A percentile compares a stretch with the other conserved stretches of the same genome.
Conservation (phyloP, 2,888 invertebrate genomes). For the Exocentrus adspersus region DNA sequence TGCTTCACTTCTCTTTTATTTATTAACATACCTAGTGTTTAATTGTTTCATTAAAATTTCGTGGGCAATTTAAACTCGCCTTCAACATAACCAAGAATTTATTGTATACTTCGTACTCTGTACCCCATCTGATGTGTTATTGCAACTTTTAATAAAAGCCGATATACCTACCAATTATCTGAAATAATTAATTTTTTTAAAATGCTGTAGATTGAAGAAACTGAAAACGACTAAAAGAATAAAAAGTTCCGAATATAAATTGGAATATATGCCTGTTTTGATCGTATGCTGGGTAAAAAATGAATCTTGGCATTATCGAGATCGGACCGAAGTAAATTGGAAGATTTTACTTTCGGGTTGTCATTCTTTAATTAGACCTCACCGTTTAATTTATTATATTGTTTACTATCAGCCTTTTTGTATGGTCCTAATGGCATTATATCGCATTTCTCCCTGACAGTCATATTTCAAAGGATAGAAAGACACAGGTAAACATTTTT, state of each 20-base stretch:
- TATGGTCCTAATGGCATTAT: slow-evolving; percentile 52
- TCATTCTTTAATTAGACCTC: slow-evolving; percentile 46
- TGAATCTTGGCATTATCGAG: slow-evolving; percentile 11
- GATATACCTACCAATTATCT: too few species aligned
- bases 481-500: slow-evolving; percentile 43
- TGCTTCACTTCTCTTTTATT: slow-evolving; percentile 2
- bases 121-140: too few species aligned
- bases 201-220: neutral
- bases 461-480: slow-evolving; percentile 50
- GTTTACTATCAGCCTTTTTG: slow-evolving; percentile 45
- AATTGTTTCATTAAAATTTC: neutral
- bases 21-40: slow-evolving; percentile 8
- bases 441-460: slow-evolving; percentile 53
- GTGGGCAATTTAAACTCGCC: neutral
- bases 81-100: neutral
- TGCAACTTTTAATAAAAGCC: too few species aligned
- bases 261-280: slow-evolving; percentile 1
- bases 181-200: neutral
- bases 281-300: slow-evolving; percentile 14
- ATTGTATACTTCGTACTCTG: neutral
- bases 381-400: slow-evolving; percentile 46
- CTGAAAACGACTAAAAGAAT: neutral
- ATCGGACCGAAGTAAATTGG: slow-evolving; percentile 32
- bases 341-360: slow-evolving; percentile 39
- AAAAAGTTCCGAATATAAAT: neutral